Evolutionary conservation across 1,140 invertebrate genomes (phyloP).

Genomic region (Orussus abietinus): DNA sequence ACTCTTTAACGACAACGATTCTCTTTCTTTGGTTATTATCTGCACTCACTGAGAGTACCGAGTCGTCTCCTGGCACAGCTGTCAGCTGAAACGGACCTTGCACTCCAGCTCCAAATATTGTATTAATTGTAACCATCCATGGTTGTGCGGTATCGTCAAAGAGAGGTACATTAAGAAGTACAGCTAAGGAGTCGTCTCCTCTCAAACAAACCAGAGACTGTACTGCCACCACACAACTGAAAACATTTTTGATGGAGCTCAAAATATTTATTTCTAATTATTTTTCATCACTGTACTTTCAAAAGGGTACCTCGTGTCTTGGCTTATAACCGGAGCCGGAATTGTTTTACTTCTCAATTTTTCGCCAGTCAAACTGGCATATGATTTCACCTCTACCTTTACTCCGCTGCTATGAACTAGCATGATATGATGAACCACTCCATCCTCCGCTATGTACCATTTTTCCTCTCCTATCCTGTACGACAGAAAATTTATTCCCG

Average conservation of each 20-base stretch:
- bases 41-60: constrained; percentile 30
- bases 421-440: constrained; percentile 63
- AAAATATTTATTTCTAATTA: constrained; percentile 7
- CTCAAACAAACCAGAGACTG: constrained; percentile 63
- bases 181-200: constrained; percentile 42
- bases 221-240: constrained; percentile 62
- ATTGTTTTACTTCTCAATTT: constrained; percentile 60
- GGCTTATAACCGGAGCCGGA: constrained; percentile 61
- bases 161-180: constrained; percentile 39
- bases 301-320: constrained; percentile 57
- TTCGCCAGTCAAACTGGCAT: constrained; percentile 64
- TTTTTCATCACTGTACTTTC: constrained; percentile 30
- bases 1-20: constrained; percentile 26
- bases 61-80: constrained; percentile 30
- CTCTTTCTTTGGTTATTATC: constrained; percentile 33
- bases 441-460: constrained; percentile 64
- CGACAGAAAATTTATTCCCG: constrained; percentile 14
- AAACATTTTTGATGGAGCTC: constrained; percentile 13
- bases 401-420: constrained; percentile 63
- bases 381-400: constrained; percentile 71
- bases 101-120: constrained; percentile 44
- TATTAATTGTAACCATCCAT: constrained; percentile 40
- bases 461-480: constrained; percentile 46
- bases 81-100: constrained; percentile 41
- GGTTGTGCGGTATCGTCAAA: constrained; percentile 35